phyloP scores from a whole-genome alignment of 2,797 vertebrate species.

The Muraenolepis orangiensis region DNA sequence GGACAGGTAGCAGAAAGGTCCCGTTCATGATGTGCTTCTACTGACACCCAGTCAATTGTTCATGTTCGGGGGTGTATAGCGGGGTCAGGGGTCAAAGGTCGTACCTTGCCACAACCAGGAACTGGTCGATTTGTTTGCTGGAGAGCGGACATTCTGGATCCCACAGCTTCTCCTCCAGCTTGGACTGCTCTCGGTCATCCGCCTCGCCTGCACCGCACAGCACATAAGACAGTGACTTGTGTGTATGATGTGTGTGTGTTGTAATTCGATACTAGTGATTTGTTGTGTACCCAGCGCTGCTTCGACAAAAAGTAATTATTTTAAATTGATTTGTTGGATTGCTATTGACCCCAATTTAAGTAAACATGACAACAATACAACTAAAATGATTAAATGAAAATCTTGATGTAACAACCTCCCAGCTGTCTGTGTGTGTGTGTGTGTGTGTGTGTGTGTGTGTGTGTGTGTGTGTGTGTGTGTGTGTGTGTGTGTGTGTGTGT shows the following conservation, averaged over 20 bases:
- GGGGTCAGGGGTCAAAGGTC: conserved; percentile 39
- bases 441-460: too few relatives aligned
- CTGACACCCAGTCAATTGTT: not conserved
- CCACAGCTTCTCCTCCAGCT: conserved; percentile 96
- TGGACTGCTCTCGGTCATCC: conserved; percentile 93
- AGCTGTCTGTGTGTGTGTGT: too few relatives aligned
- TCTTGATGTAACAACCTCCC: too few relatives aligned
- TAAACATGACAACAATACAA: not conserved
- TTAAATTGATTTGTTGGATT: not conserved
- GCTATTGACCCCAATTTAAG: not conserved
- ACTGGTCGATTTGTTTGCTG: conserved; percentile 97
- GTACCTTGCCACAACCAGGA: conserved; percentile 96
- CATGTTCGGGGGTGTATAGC: not conserved
- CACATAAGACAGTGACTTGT: not conserved
- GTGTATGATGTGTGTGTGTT: not conserved
- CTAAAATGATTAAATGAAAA: not conserved
- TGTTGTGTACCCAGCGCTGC: not conserved
- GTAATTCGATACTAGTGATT: not conserved
- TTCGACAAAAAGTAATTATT: not conserved
- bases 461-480: not conserved
- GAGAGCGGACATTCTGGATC: conserved; percentile 94
- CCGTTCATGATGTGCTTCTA: not conserved
- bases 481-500: not conserved
- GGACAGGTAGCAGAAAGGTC: not conserved
- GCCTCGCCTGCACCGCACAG: conserved; percentile 76